phyloP scores from a whole-genome alignment of 2,113 vertebrate genomes.

The Corythaixoides concolor region DNA sequence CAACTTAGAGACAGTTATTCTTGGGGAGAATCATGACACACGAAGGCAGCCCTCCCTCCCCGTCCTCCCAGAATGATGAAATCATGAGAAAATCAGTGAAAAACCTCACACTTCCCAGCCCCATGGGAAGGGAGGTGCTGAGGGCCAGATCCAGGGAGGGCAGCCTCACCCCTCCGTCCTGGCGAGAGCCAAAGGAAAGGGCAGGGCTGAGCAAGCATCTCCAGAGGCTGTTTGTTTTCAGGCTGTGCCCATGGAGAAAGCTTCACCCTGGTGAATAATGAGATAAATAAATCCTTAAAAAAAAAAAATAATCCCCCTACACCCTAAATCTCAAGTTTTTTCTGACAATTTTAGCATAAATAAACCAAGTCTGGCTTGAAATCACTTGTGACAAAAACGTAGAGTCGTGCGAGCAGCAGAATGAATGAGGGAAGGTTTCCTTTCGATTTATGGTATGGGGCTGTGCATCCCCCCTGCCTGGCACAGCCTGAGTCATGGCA shows the following conservation, averaged over 20 bases:
- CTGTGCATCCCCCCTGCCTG: background rate
- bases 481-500: background rate
- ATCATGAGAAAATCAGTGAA: background rate
- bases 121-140: background rate
- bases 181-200: background rate
- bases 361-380: background rate
- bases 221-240: background rate
- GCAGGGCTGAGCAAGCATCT: background rate
- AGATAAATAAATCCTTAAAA: background rate
- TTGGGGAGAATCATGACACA: background rate
- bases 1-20: background rate
- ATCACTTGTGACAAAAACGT: background rate
- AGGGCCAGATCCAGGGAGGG: background rate
- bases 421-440: background rate
- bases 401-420: background rate
- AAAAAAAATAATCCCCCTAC: background rate
- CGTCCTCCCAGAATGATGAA: background rate
- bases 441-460: background rate
- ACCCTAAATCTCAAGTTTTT: background rate
- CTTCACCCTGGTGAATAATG: background rate
- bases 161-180: background rate
- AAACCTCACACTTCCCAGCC: background rate
- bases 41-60: rapidly evolving
- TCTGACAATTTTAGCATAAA: background rate
- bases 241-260: background rate